Percentiles rank a stretch among this genome's conserved stretches.
phyloP scores from a whole-genome alignment of 2,113 vertebrate species.

The Montifringilla adamsi region DNA sequence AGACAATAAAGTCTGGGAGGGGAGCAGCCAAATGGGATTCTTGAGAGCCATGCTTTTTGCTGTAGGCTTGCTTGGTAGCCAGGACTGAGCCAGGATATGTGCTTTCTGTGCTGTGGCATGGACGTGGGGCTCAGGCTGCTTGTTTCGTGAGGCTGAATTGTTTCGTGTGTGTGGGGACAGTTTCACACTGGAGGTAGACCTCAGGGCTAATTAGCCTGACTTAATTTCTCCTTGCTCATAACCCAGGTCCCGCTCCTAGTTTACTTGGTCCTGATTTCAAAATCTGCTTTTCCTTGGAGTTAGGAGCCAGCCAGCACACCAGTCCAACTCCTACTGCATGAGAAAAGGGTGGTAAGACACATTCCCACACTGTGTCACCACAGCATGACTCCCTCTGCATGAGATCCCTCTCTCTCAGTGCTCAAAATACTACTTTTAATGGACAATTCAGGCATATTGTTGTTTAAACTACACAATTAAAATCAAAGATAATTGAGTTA shows the following conservation, averaged over 20 bases:
- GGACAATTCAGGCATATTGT: not conserved
- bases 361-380: not conserved
- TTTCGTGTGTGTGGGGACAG: not conserved
- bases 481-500: not conserved
- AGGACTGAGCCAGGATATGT: not conserved
- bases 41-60: not conserved
- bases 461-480: not conserved
- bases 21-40: not conserved
- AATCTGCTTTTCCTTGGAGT: not conserved
- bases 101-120: not conserved
- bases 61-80: not conserved
- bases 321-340: not conserved
- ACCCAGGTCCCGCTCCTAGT: not conserved
- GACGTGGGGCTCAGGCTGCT: not conserved
- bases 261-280: not conserved
- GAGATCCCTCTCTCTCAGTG: not conserved
- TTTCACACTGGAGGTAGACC: not conserved
- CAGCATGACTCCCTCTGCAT: not conserved
- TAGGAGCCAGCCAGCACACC: not conserved
- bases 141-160: not conserved
- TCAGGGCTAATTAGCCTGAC: not conserved
- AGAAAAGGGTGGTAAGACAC: not conserved
- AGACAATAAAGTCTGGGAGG: not conserved
- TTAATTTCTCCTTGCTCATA: not conserved
- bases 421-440: not conserved